phyloP scores from a whole-genome alignment of 2,797 vertebrate genomes.

The Limosa lapponica region DNA sequence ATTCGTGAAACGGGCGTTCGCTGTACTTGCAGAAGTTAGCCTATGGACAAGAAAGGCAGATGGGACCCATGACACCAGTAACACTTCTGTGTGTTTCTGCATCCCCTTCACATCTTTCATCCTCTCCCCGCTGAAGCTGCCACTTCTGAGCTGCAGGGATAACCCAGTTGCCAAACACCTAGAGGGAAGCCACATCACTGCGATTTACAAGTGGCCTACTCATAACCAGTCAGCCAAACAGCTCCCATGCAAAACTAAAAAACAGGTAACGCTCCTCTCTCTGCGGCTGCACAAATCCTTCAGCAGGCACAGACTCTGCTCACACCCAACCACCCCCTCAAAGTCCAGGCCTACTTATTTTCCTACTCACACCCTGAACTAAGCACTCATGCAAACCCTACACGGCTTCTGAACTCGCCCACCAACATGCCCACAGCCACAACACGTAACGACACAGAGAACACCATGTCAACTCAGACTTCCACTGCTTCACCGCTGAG shows the following conservation, averaged over 20 bases:
- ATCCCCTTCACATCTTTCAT: not conserved
- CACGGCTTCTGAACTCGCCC: not conserved
- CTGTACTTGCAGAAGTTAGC: not conserved
- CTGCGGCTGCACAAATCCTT: slow-evolving; percentile 47
- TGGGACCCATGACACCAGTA: not conserved
- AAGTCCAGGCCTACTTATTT: slow-evolving; percentile 53
- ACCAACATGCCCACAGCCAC: slow-evolving; percentile 42
- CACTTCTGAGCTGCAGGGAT: not conserved
- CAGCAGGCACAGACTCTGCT: slow-evolving; percentile 26
- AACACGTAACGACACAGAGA: not conserved
- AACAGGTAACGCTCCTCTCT: slow-evolving; percentile 45
- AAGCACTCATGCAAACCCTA: slow-evolving; percentile 30
- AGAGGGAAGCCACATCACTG: slow-evolving; percentile 20
- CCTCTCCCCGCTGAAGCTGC: not conserved
- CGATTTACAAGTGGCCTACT: slow-evolving; percentile 37
- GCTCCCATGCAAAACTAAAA: slow-evolving; percentile 35
- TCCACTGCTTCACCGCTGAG: not conserved
- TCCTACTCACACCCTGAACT: slow-evolving; percentile 62
- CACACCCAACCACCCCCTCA: slow-evolving; percentile 71
- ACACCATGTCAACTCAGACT: not conserved
- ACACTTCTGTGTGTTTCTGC: accelerated
- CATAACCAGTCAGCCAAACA: slow-evolving; percentile 30
- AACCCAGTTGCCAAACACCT: slow-evolving; percentile 31
- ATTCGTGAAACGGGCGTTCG: not conserved
- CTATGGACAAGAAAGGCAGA: not conserved